These are phyloP conservation scores for Montifringilla adamsi DNA, from an alignment of 2,113 vertebrate species.

Conservation along the genomic window DNA sequence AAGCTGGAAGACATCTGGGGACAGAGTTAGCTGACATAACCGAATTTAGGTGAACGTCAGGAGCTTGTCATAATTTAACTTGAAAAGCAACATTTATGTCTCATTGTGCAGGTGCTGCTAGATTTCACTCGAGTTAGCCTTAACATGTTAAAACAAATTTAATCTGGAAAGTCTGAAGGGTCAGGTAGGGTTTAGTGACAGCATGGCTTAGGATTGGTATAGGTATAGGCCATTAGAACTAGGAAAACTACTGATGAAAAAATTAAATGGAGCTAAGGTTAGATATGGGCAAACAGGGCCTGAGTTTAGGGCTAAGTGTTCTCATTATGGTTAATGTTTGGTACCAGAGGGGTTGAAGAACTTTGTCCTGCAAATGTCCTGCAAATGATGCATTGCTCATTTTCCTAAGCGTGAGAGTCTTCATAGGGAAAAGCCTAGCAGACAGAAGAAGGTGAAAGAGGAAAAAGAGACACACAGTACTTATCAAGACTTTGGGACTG, in stretches of 20 bases:
- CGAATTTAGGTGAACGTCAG: background rate
- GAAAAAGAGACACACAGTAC: background rate
- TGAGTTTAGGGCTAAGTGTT: background rate
- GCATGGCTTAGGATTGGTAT: background rate
- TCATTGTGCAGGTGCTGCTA: background rate
- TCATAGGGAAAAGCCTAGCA: background rate
- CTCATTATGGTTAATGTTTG: background rate
- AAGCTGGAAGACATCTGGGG: background rate
- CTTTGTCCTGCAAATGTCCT: background rate
- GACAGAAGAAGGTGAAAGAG: background rate
- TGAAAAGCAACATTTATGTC: background rate
- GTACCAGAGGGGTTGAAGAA: background rate
- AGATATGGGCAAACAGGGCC: background rate
- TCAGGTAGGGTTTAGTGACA: background rate
- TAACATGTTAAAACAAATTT: background rate
- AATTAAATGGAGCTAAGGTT: background rate
- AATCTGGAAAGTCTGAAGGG: background rate
- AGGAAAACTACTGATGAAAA: background rate
- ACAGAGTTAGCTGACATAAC: background rate
- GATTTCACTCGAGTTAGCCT: background rate
- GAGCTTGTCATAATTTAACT: background rate
- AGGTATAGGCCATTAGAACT: background rate
- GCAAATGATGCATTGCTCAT: background rate
- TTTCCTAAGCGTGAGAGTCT: background rate
- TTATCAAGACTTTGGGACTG: background rate